Percentiles rank a stretch among this genome's conserved stretches.
Evolutionary conservation across 2,797 vertebrate genomes (phyloP).

Genomic region (Streptopelia turtur): DNA sequence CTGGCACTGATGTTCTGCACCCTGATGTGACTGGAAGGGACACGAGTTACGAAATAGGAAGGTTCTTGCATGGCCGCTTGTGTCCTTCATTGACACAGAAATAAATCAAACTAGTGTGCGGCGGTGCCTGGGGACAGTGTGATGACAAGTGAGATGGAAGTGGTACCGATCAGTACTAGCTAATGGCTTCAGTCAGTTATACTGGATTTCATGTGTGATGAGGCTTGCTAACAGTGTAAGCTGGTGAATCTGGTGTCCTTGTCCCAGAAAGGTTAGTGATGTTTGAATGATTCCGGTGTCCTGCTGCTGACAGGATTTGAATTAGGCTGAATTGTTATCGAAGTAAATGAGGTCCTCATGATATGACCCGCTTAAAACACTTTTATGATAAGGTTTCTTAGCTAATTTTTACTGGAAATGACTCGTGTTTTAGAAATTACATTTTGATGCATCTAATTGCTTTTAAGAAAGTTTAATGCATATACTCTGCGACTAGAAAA

Average conservation of each 20-base stretch:
- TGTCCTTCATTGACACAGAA: not conserved
- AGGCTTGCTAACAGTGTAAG: not conserved
- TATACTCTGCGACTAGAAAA: not conserved
- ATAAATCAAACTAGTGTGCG: not conserved
- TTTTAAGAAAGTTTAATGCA: not conserved
- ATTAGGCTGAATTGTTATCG: not conserved
- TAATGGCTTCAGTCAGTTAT: not conserved
- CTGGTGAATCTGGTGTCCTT: not conserved
- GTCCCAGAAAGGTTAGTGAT: not conserved
- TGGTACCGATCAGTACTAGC: not conserved
- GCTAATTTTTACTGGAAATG: not conserved
- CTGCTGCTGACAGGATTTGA: not conserved
- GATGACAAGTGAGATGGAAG: not conserved
- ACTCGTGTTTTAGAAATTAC: not conserved
- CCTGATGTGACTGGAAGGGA: not conserved
- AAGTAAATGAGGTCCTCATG: not conserved
- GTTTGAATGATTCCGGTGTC: not conserved
- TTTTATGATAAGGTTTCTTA: not conserved
- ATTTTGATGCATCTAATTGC: not conserved
- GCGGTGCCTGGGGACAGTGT: accelerated
- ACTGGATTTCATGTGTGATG: not conserved
- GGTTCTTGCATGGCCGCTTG: not conserved
- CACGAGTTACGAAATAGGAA: not conserved
- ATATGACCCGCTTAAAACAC: not conserved
- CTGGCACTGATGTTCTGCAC: not conserved